phyloP scores from a whole-genome alignment of 2,797 vertebrate species.

The Denticeps clupeoides region DNA sequence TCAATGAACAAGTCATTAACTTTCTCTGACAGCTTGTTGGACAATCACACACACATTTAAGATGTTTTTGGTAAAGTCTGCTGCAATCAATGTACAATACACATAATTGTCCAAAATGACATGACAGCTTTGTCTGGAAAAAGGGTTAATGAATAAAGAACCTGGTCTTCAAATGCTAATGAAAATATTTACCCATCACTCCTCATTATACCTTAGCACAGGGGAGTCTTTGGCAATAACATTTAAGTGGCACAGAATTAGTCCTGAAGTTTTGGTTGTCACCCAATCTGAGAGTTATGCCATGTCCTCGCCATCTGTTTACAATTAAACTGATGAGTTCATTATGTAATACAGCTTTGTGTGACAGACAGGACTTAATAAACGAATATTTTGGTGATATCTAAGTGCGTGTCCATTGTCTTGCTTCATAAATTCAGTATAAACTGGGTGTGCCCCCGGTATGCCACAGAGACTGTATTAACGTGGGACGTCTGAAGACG shows the following conservation, averaged over 20 bases:
- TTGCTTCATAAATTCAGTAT: not conserved
- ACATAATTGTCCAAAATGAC: too few relatives aligned
- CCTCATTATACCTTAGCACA: not conserved
- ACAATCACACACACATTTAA: too few relatives aligned
- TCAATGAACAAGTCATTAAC: too few relatives aligned
- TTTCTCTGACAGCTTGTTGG: too few relatives aligned
- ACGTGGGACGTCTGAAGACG: not conserved
- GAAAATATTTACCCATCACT: too few relatives aligned
- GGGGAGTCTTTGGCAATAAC: not conserved
- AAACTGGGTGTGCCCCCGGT: conserved; percentile 1
- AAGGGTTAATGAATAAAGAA: too few relatives aligned
- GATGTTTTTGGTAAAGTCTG: too few relatives aligned
- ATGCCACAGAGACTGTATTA: conserved; percentile 1
- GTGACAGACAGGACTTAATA: conserved; percentile 2
- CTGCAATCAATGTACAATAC: too few relatives aligned
- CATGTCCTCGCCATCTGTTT: conserved; percentile 5
- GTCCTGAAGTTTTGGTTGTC: not conserved
- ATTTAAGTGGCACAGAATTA: not conserved
- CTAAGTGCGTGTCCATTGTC: not conserved
- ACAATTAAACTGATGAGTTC: conserved; percentile 12
- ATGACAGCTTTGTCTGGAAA: too few relatives aligned
- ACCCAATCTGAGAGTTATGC: not conserved
- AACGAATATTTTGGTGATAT: not conserved
- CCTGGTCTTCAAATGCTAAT: too few relatives aligned
- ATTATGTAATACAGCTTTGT: conserved; percentile 1